Evolutionary conservation across 2,888 invertebrate genomes (phyloP).

Genomic region (Schizaphis graminum): DNA sequence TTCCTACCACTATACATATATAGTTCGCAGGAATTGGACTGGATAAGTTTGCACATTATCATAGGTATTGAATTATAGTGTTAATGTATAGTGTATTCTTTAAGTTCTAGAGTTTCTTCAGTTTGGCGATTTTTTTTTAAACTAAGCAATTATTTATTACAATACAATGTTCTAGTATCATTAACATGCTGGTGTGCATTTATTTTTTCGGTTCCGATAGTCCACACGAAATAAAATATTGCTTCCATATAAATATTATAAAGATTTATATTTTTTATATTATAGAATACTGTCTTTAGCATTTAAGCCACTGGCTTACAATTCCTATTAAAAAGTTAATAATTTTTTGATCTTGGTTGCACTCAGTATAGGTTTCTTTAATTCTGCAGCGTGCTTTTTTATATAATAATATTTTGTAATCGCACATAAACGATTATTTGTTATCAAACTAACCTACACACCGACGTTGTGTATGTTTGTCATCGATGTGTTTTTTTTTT

Average conservation of each 20-base stretch:
- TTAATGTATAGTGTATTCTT: not conserved
- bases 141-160: not conserved
- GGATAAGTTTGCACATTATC: not conserved
- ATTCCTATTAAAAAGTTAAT: not conserved
- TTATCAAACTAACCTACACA: not conserved
- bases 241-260: not conserved
- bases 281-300: not conserved
- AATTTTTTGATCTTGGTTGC: not conserved
- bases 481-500: conserved; percentile 6
- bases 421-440: not conserved
- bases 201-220: not conserved
- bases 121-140: not conserved
- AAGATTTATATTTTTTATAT: not conserved
- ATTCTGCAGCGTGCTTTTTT: not conserved
- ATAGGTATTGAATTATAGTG: not conserved
- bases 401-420: not conserved
- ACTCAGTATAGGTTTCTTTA: not conserved
- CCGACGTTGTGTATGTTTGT: not conserved
- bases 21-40: not conserved
- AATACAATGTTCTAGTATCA: not conserved
- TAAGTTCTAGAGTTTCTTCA: not conserved
- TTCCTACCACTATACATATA: not conserved
- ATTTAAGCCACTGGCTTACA: not conserved
- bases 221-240: not conserved
- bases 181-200: not conserved